Conservation (phyloP, 1,140 invertebrate species). For the Leptinotarsa texana region DNA sequence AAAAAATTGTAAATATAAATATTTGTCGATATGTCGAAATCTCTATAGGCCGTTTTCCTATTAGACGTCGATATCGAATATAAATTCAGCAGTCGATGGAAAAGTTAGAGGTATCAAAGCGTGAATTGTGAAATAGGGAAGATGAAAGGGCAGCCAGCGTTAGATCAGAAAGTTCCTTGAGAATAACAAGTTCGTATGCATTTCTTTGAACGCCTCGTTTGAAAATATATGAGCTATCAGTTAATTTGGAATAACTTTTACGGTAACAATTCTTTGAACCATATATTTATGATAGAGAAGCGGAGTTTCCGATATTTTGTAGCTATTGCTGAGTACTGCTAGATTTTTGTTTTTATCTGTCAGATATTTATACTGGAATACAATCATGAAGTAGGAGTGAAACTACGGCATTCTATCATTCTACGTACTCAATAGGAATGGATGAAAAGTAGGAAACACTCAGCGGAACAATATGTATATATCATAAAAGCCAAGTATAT, state of each 20-base stretch:
- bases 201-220: slow-evolving; percentile 1
- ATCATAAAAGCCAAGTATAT: too few species aligned
- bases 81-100: slow-evolving; percentile 14
- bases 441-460: too few species aligned
- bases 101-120: slow-evolving; percentile 19
- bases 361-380: too few species aligned
- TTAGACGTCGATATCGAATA: slow-evolving; percentile 14
- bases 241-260: background rate
- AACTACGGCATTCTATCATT: too few species aligned
- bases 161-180: background rate
- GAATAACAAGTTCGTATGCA: background rate
- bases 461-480: too few species aligned
- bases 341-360: too few species aligned
- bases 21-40: background rate
- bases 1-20: slow-evolving; percentile 4
- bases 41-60: background rate
- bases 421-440: too few species aligned
- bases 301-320: too few species aligned
- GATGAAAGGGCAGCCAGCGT: slow-evolving; percentile 10
- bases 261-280: background rate
- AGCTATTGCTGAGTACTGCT: too few species aligned
- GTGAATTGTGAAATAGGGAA: slow-evolving; percentile 20
- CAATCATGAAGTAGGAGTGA: too few species aligned
- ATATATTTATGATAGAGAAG: too few species aligned
- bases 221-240: background rate